Percentiles rank a stretch among this genome's conserved stretches.
Conservation (phyloP, 92 coral and sea anemone species). For the Virgularia gustaviana region DNA sequence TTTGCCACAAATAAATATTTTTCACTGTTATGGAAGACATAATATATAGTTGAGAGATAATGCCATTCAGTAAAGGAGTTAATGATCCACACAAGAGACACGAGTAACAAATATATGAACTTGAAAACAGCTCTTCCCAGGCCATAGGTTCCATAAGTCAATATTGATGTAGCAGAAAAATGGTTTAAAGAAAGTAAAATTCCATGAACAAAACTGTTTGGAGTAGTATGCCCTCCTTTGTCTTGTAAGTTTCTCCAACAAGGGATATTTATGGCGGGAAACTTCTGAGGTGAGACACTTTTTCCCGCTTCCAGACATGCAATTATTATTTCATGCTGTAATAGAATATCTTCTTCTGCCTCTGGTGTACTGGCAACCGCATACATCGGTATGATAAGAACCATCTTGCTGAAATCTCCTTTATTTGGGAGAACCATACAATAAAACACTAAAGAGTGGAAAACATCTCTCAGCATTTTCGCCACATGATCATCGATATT, state of each 20-base stretch:
- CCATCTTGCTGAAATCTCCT: not conserved
- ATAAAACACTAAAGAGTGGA: not conserved
- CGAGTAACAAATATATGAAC: not conserved
- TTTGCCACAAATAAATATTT: conserved; percentile 28
- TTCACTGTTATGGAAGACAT: not conserved
- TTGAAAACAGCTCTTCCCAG: not conserved
- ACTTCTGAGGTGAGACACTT: too few species aligned
- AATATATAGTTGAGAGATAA: not conserved
- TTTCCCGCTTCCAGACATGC: too few species aligned
- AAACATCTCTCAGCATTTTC: not conserved
- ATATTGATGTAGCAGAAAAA: too few species aligned
- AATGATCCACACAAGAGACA: conserved; percentile 12
- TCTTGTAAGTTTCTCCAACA: too few species aligned
- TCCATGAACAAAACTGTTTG: too few species aligned
- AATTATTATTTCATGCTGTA: too few species aligned
- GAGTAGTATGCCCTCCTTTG: too few species aligned
- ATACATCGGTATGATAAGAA: not conserved
- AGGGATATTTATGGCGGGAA: too few species aligned
- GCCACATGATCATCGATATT: not conserved
- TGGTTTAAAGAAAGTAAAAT: too few species aligned
- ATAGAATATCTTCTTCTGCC: too few species aligned
- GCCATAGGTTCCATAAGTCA: too few species aligned
- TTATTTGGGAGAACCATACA: not conserved
- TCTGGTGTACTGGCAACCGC: too few species aligned
- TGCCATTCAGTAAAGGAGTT: not conserved